A percentile compares a stretch with the other conserved stretches of the same genome.
Conservation (phyloP, 1,140 invertebrate genomes). For the Amphibalanus amphitrite region DNA sequence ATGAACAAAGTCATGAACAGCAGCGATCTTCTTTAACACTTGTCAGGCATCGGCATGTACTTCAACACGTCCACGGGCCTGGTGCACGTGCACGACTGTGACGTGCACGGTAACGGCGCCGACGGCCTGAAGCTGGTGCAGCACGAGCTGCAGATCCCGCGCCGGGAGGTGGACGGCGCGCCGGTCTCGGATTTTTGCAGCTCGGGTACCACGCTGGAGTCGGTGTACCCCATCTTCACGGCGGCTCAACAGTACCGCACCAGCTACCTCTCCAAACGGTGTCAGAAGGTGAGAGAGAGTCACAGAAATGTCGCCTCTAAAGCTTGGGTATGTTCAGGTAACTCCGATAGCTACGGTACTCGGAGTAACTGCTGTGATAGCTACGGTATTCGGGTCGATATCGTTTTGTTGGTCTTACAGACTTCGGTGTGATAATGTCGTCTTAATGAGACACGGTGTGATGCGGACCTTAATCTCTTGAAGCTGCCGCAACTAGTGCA, state of each 20-base stretch:
- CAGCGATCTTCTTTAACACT: too few species aligned
- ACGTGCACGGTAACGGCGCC: constrained; percentile 55
- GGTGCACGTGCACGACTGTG: constrained; percentile 47
- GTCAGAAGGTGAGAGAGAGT: constrained; percentile 55
- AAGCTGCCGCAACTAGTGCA: too few species aligned
- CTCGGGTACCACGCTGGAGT: constrained; percentile 54
- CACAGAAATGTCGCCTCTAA: too few species aligned
- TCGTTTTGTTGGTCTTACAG: too few species aligned
- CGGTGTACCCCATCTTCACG: constrained; percentile 47
- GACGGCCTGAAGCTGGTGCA: constrained; percentile 76
- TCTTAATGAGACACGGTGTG: too few species aligned
- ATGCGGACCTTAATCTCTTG: too few species aligned
- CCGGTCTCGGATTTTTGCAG: constrained; percentile 59
- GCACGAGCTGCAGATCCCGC: constrained; percentile 45
- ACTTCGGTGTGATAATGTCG: too few species aligned
- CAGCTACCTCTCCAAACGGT: constrained; percentile 39
- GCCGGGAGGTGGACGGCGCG: constrained; percentile 44
- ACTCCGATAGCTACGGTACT: too few species aligned
- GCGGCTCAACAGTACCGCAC: constrained; percentile 19
- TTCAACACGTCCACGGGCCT: constrained; percentile 72
- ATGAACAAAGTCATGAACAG: too few species aligned
- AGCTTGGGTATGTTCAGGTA: too few species aligned
- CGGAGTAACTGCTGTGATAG: too few species aligned
- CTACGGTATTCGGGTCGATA: too few species aligned
- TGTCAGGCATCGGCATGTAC: constrained; percentile 63